Evolutionary conservation across 2,888 invertebrate species (phyloP).

Genomic region (Colostygia pectinataria): DNA sequence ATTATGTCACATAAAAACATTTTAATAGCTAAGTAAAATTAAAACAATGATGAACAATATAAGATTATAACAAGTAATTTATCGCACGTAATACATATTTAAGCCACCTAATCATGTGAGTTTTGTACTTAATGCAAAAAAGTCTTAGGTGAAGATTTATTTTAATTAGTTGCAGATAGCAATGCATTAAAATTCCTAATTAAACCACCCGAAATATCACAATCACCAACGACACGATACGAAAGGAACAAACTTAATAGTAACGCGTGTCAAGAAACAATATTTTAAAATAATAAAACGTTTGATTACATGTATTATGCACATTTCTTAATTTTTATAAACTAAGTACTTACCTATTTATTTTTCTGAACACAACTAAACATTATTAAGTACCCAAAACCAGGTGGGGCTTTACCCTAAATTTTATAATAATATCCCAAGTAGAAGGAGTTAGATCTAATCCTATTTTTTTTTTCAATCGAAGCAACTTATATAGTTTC

Average conservation of each 20-base stretch:
- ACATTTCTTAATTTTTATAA: conserved; percentile 47
- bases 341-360: too few species aligned
- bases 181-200: conserved; percentile 7
- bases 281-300: neutral
- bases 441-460: neutral
- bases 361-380: conserved; percentile 49
- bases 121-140: conserved; percentile 23
- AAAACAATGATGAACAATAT: conserved; percentile 19
- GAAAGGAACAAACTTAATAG: conserved; percentile 27
- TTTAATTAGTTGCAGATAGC: conserved; percentile 20
- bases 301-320: conserved; percentile 58
- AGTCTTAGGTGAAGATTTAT: conserved; percentile 34
- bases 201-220: conserved; percentile 32
- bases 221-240: conserved; percentile 32
- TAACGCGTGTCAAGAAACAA: conserved; percentile 3
- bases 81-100: conserved; percentile 19
- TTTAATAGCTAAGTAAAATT: conserved; percentile 7
- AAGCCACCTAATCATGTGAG: conserved; percentile 13
- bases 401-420: conserved; percentile 22
- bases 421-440: neutral
- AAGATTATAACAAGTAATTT: conserved; percentile 26
- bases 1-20: conserved; percentile 1
- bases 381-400: conserved; percentile 51
- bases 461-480: too few species aligned
- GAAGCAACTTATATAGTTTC: too few species aligned